Evolutionary conservation across 2,888 invertebrate species (phyloP), one percentile per base, ranked within the genome.

Genomic region (Ophion ellenae): DNA sequence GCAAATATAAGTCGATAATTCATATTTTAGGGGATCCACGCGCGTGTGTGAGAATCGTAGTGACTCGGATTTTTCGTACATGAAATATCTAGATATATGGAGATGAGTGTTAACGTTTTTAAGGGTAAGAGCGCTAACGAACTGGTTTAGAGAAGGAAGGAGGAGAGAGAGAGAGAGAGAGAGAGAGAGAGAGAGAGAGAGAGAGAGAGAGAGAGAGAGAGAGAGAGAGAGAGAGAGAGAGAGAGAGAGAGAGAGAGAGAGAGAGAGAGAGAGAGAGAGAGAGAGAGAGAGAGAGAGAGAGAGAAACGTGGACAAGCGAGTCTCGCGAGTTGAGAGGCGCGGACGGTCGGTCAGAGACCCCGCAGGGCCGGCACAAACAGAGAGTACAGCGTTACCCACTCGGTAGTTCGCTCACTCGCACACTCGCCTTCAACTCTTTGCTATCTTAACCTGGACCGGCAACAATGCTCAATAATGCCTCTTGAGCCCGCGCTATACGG

Each of bases 291-390:
- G 70, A 45, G 32, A 45, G 40, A 63, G 90, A 76, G 76, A 20
- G 59, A 59, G 81, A 76, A 89, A 84, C 89, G 91, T 90, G 91
- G 91, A 92, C 91, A 90, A 92, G 92, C 91, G 86, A 92, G 90
- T 78, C 79, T 82, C 82, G 86, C 89, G 91, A 92, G 93, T 93
- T 92, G 93, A 93, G 93, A 93, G 93, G 93, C 93, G 93, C 93
- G 93, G 93, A 93, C 93, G 92, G 91, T 90, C 94, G 94, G 94
- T 94, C 94, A 94, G 93, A 93, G 93, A 94, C 94, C 94, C 92
- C 94, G 93, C 93, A 93, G 94, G 93, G 93, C 93, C 92, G 93
- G 91, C 92, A 91, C 92, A 93, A 90, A 89, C 88, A 84, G 91
- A 92, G 91, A 92, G 92, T 92, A 92, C 77, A 69, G 90, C 92